Base-by-base conservation (phyloP, 2,888 invertebrate species). In the Graphium colonna region DNA sequence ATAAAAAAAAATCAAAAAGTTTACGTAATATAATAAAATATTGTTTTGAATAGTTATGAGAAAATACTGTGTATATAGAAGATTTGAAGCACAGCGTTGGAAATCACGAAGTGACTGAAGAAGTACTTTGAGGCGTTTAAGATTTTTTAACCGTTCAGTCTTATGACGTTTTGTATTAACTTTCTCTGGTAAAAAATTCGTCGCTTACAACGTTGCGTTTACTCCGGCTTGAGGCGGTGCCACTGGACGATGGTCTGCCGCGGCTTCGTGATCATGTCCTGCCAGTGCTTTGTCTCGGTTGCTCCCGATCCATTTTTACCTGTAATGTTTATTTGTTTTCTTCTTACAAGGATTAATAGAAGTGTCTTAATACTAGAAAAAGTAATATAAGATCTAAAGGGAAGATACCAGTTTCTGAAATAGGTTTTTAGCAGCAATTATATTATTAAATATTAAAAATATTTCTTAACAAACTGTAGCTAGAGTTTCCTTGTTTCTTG, bases 231-330 rank as follows among this genome's bases (percentile, higher is more conserved):
- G 75, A 98, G 92, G 80, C 98, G 95, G 90, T 98, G 98, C 98
- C 98, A 98, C 80, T 98, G 97, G 45, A 97, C 96, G 71, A 98
- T 96, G 68, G 96, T 97, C 89, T 98, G 98, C 64, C 97, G 91
- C 16, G 98, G 98, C 87, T 98, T 98, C 58, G 97, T 96, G 67
- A 98, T 97, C 98, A 98, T 98, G 77, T 98, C 98, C 74, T 97
- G 97, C 98, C 98, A 98, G 82, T 98, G 98, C 78, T 98, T 97
- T 33, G 97, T 97, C 86, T 98, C 98, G 52, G 96, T 94, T 13
- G 98, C 97, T 0, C 98, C 98, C 50, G 97, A 97, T 9, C 96
- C 96, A 73, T 96, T 97, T 83, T 97, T 97, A 53, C 96, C 97
- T 96, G 90, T 4, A 49, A 54, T 13, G 1, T 16, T 17, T 46